Evolutionary conservation across 2,888 invertebrate species (phyloP).

Genomic region (Aspidiotus rigidus): DNA sequence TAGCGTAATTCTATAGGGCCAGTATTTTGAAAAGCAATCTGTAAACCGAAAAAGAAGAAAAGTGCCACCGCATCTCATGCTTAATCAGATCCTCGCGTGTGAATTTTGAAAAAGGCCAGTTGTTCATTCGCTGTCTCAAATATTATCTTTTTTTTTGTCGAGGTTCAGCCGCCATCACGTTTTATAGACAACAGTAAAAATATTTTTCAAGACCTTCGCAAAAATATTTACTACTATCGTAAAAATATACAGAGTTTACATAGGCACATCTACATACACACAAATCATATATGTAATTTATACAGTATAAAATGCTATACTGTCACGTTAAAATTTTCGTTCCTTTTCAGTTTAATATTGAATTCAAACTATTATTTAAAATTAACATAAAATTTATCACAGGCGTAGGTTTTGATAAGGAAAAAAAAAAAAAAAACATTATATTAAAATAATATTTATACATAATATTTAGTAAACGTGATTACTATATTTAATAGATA

Average conservation of each 20-base stretch:
- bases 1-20: too few species aligned
- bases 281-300: conserved; percentile 5
- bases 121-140: too few species aligned
- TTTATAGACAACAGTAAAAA: background rate
- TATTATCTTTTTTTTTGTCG: too few species aligned
- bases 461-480: conserved; percentile 5
- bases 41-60: too few species aligned
- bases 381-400: conserved; percentile 32
- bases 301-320: conserved; percentile 19
- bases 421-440: conserved; percentile 15
- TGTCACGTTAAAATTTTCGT: background rate
- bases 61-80: too few species aligned
- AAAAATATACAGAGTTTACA: background rate
- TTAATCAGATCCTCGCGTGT: too few species aligned
- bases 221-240: background rate
- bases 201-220: background rate
- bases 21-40: too few species aligned
- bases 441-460: background rate
- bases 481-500: conserved; percentile 1
- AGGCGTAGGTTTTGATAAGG: conserved; percentile 28
- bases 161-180: background rate
- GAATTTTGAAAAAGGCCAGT: too few species aligned
- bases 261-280: conserved; percentile 9
- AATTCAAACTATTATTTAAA: conserved; percentile 7
- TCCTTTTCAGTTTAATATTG: background rate